phyloP scores from a whole-genome alignment of 2,113 vertebrate genomes.

The Pelodiscus sinensis region DNA sequence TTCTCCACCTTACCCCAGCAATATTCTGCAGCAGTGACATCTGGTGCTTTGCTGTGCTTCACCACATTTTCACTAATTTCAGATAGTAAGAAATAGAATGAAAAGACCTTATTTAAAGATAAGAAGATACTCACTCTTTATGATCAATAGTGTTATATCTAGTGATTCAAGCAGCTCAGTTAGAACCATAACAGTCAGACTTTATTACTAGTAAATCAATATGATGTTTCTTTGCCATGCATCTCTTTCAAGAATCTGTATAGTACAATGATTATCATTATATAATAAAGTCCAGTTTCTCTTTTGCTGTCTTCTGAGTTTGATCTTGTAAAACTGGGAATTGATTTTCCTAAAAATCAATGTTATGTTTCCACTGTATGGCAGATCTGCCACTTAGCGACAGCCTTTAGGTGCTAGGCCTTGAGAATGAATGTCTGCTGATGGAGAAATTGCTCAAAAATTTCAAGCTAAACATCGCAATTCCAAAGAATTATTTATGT shows the following conservation, averaged over 20 bases:
- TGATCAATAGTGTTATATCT: constrained; percentile 68
- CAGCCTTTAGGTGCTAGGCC: constrained; percentile 38
- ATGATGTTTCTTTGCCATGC: constrained; percentile 42
- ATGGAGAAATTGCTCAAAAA: constrained; percentile 60
- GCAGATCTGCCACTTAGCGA: constrained; percentile 58
- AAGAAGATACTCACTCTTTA: constrained; percentile 50
- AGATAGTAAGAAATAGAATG: constrained; percentile 40
- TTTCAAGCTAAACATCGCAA: constrained; percentile 66
- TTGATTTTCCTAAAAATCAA: constrained; percentile 71
- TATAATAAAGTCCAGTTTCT: constrained; percentile 68
- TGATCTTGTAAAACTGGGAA: constrained; percentile 69
- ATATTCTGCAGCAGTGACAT: background rate
- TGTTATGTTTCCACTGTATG: constrained; percentile 64
- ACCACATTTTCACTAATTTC: constrained; percentile 30
- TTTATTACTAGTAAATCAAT: constrained; percentile 75
- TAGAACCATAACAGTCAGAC: constrained; percentile 53
- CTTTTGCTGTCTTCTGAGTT: constrained; percentile 61
- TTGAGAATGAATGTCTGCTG: constrained; percentile 48
- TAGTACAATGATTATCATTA: constrained; percentile 62
- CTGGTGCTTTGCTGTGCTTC: constrained; percentile 12
- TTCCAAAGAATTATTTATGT: constrained; percentile 68
- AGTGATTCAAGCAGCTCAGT: constrained; percentile 57
- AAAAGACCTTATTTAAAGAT: constrained; percentile 68
- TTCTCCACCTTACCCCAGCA: background rate
- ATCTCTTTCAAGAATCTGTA: constrained; percentile 65